A percentile compares a stretch with the other conserved stretches of the same genome.
Evolutionary conservation across 1,140 invertebrate genomes (phyloP).

Genomic region (Drosophila azteca): DNA sequence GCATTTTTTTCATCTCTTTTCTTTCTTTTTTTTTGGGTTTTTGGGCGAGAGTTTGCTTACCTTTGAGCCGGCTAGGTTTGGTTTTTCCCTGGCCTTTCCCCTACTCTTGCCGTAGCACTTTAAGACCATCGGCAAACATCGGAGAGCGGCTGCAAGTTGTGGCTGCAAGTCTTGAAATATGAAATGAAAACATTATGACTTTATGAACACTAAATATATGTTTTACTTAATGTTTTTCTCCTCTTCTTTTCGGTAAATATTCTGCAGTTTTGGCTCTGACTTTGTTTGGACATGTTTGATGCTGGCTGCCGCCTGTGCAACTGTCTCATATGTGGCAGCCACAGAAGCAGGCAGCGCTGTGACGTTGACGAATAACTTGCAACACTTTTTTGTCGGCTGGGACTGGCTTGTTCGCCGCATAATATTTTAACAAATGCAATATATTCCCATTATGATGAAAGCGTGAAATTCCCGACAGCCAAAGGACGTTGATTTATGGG

Average conservation of each 20-base stretch:
- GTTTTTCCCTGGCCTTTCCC: slow-evolving; percentile 16
- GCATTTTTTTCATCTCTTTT: slow-evolving; percentile 23
- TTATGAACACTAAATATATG: slow-evolving; percentile 59
- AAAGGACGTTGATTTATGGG: slow-evolving; percentile 31
- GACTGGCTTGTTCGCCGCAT: slow-evolving; percentile 16
- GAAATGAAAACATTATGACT: slow-evolving; percentile 73
- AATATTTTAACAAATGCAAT: slow-evolving; percentile 33
- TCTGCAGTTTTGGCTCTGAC: slow-evolving; percentile 1
- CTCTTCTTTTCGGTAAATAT: background rate
- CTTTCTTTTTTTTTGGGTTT: no score
- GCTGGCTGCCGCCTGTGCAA: slow-evolving; percentile 31
- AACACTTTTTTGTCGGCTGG: slow-evolving; percentile 48
- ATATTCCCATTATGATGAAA: slow-evolving; percentile 37
- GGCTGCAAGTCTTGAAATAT: slow-evolving; percentile 55
- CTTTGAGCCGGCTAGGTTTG: slow-evolving; percentile 31
- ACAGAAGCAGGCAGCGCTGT: slow-evolving; percentile 26
- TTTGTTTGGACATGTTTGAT: slow-evolving; percentile 34
- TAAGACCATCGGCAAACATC: slow-evolving; percentile 58
- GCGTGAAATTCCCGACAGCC: slow-evolving; percentile 25
- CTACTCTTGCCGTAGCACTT: slow-evolving; percentile 46
- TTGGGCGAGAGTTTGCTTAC: slow-evolving; percentile 52
- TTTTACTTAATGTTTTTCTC: slow-evolving; percentile 11
- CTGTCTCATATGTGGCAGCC: slow-evolving; percentile 35
- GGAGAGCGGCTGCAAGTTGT: slow-evolving; percentile 7
- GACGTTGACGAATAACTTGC: slow-evolving; percentile 74